Conservation (phyloP, 2,113 vertebrate genomes). For the Coturnix japonica region DNA sequence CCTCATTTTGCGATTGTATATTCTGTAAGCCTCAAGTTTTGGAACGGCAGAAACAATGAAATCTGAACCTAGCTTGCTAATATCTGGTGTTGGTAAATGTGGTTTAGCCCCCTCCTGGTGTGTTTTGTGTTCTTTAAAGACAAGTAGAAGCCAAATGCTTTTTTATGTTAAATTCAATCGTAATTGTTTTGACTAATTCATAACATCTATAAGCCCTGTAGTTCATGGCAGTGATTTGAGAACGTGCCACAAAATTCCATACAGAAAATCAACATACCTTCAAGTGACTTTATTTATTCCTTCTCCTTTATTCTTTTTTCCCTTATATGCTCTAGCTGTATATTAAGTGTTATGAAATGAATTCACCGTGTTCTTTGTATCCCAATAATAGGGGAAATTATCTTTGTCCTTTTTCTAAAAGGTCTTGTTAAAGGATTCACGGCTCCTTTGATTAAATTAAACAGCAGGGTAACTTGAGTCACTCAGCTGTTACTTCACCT, state of each 20-base stretch:
- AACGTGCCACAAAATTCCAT: background rate
- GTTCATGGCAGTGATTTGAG: background rate
- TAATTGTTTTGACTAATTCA: background rate
- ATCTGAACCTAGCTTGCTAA: background rate
- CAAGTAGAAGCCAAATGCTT: background rate
- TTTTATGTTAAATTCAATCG: background rate
- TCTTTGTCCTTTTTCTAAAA: conserved; percentile 39
- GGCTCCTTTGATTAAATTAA: conserved; percentile 57
- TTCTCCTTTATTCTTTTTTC: background rate
- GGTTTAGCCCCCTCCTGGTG: background rate
- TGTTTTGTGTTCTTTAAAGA: background rate
- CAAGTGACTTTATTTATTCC: background rate
- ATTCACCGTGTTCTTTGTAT: conserved; percentile 1
- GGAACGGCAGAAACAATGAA: background rate
- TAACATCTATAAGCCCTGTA: background rate
- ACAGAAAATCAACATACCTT: background rate
- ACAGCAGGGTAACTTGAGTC: conserved; percentile 16
- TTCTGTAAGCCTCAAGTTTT: background rate
- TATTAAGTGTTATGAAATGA: background rate
- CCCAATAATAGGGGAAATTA: background rate
- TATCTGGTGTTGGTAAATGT: background rate
- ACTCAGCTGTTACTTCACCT: conserved; percentile 47
- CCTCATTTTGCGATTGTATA: background rate
- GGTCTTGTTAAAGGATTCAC: conserved; percentile 38
- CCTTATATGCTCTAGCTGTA: background rate